Conservation (phyloP, 1,140 invertebrate genomes). For the Aphaenogaster ashmeadi region DNA sequence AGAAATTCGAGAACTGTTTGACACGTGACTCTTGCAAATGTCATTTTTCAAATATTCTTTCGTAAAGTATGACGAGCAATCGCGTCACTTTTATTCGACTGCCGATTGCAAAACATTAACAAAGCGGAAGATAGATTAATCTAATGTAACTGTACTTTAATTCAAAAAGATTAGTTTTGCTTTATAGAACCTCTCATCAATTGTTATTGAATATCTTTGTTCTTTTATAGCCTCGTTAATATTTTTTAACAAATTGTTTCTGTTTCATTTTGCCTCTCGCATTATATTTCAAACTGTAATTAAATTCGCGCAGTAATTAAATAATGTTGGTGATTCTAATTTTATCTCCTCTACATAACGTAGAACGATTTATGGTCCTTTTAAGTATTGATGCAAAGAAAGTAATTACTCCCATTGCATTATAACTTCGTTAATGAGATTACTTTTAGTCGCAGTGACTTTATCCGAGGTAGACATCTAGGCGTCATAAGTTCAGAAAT, state of each 20-base stretch:
- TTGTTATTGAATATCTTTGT: not conserved
- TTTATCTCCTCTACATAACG: not conserved
- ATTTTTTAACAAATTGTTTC: not conserved
- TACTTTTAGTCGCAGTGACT: slow-evolving; percentile 18
- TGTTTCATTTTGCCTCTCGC: not conserved
- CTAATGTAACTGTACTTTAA: not conserved
- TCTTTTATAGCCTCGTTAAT: too few relatives aligned
- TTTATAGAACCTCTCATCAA: not conserved
- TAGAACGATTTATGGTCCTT: not conserved
- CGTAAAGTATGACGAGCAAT: not conserved
- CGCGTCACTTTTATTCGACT: not conserved
- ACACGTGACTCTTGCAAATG: not conserved
- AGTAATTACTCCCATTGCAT: slow-evolving; percentile 23
- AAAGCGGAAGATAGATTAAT: not conserved
- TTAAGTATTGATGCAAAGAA: slow-evolving; percentile 27
- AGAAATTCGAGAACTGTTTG: not conserved
- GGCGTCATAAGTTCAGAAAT: not conserved
- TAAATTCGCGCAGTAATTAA: slow-evolving; percentile 7
- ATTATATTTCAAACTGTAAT: not conserved
- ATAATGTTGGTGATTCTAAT: slow-evolving; percentile 14
- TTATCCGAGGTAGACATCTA: not conserved
- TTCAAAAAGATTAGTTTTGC: not conserved
- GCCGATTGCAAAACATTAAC: not conserved
- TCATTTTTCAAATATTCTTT: not conserved
- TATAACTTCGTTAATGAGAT: slow-evolving; percentile 43